Evolutionary conservation across 2,888 invertebrate species (phyloP).

Genomic region (Eristalinus sepulchralis): DNA sequence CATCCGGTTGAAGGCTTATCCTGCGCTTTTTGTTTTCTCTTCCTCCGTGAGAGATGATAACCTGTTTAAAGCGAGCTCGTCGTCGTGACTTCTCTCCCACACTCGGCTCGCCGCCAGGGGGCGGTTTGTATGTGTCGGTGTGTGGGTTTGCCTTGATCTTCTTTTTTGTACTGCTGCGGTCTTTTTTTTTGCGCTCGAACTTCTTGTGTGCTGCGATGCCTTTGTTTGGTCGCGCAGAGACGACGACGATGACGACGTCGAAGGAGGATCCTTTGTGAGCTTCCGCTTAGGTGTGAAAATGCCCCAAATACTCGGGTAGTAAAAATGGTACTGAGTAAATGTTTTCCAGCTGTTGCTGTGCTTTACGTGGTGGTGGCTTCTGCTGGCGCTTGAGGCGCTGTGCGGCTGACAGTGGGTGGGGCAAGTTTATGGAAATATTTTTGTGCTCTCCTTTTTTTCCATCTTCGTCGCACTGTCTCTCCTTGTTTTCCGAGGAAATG

Average conservation of each 20-base stretch:
- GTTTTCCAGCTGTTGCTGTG: slow-evolving; percentile 49
- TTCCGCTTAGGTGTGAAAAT: slow-evolving; percentile 54
- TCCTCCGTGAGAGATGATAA: slow-evolving; percentile 37
- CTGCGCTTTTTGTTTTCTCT: slow-evolving; percentile 26
- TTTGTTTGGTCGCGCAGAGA: background rate
- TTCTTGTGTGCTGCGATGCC: background rate
- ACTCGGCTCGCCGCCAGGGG: background rate
- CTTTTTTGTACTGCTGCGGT: background rate
- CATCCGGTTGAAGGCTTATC: slow-evolving; percentile 34
- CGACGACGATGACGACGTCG: background rate
- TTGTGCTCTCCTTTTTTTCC: background rate
- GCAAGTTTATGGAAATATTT: background rate
- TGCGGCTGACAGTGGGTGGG: background rate
- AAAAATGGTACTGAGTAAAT: slow-evolving; percentile 47
- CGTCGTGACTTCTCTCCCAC: slow-evolving; percentile 22
- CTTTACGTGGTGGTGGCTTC: background rate
- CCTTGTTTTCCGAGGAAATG: background rate
- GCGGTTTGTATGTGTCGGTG: background rate
- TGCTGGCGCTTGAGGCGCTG: background rate
- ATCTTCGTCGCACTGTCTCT: background rate
- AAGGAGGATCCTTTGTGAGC: slow-evolving; percentile 8
- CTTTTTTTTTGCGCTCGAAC: background rate
- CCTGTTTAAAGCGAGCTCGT: slow-evolving; percentile 42
- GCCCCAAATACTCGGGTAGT: slow-evolving; percentile 32
- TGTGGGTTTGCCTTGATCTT: background rate